These are phyloP conservation scores for Mormyrus iriodes DNA, from an alignment of 2,113 vertebrate genomes.

Conservation along the genomic window DNA sequence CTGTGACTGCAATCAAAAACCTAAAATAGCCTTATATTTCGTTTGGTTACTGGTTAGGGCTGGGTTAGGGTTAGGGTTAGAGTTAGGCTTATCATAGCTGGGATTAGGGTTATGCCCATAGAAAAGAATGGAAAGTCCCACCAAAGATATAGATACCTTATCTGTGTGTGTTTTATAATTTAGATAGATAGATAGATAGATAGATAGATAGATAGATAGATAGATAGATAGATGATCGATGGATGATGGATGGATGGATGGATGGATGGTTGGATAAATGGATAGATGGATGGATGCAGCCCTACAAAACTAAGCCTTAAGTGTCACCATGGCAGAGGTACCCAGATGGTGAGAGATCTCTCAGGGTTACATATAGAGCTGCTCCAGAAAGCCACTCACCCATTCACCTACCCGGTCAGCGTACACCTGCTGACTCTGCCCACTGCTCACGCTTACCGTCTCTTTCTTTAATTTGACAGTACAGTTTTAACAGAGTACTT, in stretches of 20 bases:
- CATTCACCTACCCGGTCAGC: background rate
- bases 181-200: too few relatives aligned
- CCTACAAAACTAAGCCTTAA: background rate
- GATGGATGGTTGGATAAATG: background rate
- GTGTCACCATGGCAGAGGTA: background rate
- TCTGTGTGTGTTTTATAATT: background rate
- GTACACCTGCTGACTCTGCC: background rate
- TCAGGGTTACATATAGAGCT: background rate
- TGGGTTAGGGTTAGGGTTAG: background rate
- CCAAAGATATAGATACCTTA: background rate
- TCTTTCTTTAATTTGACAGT: background rate
- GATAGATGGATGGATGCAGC: background rate
- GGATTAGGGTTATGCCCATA: background rate
- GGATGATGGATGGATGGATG: too few relatives aligned
- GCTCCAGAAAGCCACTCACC: background rate
- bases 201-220: too few relatives aligned
- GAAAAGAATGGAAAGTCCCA: background rate
- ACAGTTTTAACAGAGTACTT: background rate
- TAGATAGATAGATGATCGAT: too few relatives aligned
- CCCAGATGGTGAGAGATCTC: background rate
- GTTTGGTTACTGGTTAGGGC: background rate
- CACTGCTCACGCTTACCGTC: too few relatives aligned
- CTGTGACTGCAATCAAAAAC: background rate
- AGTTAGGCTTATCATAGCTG: background rate
- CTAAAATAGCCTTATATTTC: background rate